Evolutionary conservation across 2,888 invertebrate genomes (phyloP).

Genomic region (Trichopoda pennipes): DNA sequence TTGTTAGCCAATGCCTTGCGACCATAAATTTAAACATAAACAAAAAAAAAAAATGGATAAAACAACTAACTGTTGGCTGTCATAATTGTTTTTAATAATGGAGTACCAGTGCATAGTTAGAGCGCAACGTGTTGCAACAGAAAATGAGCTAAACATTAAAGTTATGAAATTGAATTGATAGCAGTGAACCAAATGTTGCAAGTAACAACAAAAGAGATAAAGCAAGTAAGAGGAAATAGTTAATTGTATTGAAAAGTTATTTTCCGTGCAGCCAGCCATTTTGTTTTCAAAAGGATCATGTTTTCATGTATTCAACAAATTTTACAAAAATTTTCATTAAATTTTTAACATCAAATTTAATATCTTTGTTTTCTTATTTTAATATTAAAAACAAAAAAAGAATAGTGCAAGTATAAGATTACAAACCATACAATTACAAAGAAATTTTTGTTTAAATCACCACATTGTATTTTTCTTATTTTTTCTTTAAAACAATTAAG

Average conservation of each 20-base stretch:
- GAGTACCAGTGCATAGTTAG: slow-evolving; percentile 56
- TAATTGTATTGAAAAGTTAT: slow-evolving; percentile 1
- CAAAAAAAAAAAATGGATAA: slow-evolving; percentile 10
- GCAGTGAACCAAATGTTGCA: not conserved
- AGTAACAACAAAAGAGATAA: not conserved
- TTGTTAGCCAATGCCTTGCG: slow-evolving; percentile 63
- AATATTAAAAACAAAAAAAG: not conserved
- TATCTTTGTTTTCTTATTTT: slow-evolving; percentile 1
- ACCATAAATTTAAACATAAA: slow-evolving; percentile 25
- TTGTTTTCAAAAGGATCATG: not conserved
- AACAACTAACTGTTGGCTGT: slow-evolving; percentile 29
- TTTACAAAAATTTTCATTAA: slow-evolving; percentile 13
- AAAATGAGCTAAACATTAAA: not conserved
- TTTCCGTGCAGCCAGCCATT: not conserved
- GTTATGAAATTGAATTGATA: not conserved
- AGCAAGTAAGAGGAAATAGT: not conserved
- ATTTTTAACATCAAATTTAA: slow-evolving; percentile 33
- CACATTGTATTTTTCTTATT: not conserved
- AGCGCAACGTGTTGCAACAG: slow-evolving; percentile 53
- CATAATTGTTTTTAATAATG: slow-evolving; percentile 62
- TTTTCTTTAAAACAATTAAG: slow-evolving; percentile 51
- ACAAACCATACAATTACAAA: slow-evolving; percentile 4
- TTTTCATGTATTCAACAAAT: not conserved
- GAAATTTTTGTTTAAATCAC: slow-evolving; percentile 36
- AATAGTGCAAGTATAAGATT: slow-evolving; percentile 39